Base-by-base conservation (phyloP, 2,888 invertebrate genomes). In the Drosophila subsilvestris region DNA sequence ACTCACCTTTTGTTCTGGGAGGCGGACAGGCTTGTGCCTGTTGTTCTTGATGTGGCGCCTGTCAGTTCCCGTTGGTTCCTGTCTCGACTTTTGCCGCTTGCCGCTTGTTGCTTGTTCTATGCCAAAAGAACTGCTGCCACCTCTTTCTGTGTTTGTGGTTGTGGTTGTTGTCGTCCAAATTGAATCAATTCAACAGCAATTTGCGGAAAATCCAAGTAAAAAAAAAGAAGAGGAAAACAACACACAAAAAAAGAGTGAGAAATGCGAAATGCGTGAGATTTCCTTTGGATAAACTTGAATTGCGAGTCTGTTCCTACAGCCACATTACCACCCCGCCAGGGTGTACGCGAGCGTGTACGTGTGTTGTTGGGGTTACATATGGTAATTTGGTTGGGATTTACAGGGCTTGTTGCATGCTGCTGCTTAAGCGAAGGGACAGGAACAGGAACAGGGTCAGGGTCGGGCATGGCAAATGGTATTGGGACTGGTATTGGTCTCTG, bases 321-420 rank as follows among this genome's bases (percentile, higher is more conserved):
- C 37, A 37, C 7, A 14, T 1, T 7, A 14, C 7, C n/a, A 14
- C 14, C 14, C 37, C n/a, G 37, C 37, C 37, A 5, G 12, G 4
- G 37, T 45, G 67, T 18, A 25, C 18, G 27, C 27, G 47, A 27
- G 27, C 18, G 29, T 20, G 48, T 49, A 32, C 18, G 43, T 57
- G 54, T 56, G 61, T 45, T 37, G n/a, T 45, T 37, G n/a, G 48
- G 63, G 44, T 75, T 83, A 74, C 83, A 83, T 88, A 89, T 88
- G 89, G 79, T 70, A 76, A 86, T 80, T 65, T 70, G 48, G 47
- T 55, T 63, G 72, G 48, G 49, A 25, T 60, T 62, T 45, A 44
- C 60, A 43, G 32, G 20, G 53, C 53, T 53, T 53, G 53, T 53
- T 56, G 55, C 55, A 55, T 6, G 25, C 25, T 25, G 44, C 27